A percentile compares a stretch with the other conserved stretches of the same genome.
These are phyloP conservation scores for Seira ritae DNA, from an alignment of 2,888 invertebrate species.

Conservation along the genomic window DNA sequence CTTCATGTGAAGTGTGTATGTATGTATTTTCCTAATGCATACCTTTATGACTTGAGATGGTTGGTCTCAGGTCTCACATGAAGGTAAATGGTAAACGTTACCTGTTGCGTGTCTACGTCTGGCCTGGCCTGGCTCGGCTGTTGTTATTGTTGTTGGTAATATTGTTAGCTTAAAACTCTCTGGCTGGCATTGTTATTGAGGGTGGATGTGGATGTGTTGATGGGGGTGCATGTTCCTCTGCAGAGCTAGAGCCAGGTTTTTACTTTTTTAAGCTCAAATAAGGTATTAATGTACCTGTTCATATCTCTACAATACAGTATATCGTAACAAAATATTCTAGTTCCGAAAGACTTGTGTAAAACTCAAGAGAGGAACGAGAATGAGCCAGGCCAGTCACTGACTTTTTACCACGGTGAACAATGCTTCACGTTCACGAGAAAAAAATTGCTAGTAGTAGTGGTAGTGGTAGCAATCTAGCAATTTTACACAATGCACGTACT, in stretches of 20 bases:
- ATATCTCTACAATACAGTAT: neutral
- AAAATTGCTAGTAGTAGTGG: slow-evolving; percentile 17
- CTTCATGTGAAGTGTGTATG: neutral
- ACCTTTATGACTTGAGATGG: too few relatives aligned
- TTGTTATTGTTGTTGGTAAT: slow-evolving; percentile 12
- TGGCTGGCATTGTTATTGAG: slow-evolving; percentile 17
- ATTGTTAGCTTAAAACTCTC: slow-evolving; percentile 26
- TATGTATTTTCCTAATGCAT: too few relatives aligned
- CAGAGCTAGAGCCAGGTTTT: slow-evolving; percentile 17
- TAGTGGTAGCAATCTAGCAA: slow-evolving; percentile 26
- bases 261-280: slow-evolving; percentile 13
- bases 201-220: slow-evolving; percentile 55
- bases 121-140: slow-evolving; percentile 13
- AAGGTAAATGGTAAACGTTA: slow-evolving; percentile 20
- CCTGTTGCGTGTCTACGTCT: slow-evolving; percentile 37
- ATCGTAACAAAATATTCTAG: neutral
- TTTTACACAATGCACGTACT: slow-evolving; percentile 49
- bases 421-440: neutral
- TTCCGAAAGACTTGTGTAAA: neutral
- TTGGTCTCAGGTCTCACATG: neutral
- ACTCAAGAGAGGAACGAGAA: neutral
- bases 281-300: slow-evolving; percentile 25
- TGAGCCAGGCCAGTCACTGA: slow-evolving; percentile 40
- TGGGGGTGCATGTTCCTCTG: slow-evolving; percentile 37
- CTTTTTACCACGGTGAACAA: slow-evolving; percentile 21